These are phyloP conservation scores for Calameuta filiformis DNA, from an alignment of 2,888 invertebrate species.

Conservation along the genomic window DNA sequence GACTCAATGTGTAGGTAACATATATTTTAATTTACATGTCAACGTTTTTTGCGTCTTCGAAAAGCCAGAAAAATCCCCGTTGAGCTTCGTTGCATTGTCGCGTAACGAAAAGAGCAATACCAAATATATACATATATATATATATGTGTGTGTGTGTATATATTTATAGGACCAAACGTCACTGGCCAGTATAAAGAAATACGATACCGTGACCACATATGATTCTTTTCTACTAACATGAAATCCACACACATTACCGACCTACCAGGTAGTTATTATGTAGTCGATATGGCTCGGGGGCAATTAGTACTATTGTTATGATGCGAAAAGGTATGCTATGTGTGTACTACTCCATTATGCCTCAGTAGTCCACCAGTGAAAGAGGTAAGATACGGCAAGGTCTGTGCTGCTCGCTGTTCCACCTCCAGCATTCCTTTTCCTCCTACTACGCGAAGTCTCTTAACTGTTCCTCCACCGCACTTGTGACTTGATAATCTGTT, in stretches of 20 bases:
- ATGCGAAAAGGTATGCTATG: slow-evolving; percentile 50
- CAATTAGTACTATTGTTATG: slow-evolving; percentile 65
- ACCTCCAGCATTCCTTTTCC: neutral
- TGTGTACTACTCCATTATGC: slow-evolving; percentile 35
- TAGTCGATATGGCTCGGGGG: slow-evolving; percentile 56
- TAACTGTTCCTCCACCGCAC: neutral
- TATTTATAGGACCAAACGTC: neutral
- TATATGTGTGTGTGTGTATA: neutral
- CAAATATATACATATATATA: neutral
- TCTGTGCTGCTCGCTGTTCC: neutral
- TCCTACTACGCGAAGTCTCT: neutral
- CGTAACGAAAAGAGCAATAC: neutral
- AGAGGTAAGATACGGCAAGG: slow-evolving; percentile 30
- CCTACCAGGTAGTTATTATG: slow-evolving; percentile 51
- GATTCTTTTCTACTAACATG: slow-evolving; percentile 5
- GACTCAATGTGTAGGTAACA: neutral
- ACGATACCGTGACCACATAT: neutral
- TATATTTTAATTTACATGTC: neutral
- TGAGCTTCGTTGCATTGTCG: neutral
- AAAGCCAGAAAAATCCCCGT: neutral
- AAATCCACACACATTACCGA: slow-evolving; percentile 10
- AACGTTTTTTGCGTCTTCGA: neutral
- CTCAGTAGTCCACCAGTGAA: slow-evolving; percentile 31
- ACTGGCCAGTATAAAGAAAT: neutral
- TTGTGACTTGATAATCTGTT: neutral